These are phyloP conservation scores for Melieria omissa DNA, from an alignment of 2,888 invertebrate species.

Conservation along the genomic window DNA sequence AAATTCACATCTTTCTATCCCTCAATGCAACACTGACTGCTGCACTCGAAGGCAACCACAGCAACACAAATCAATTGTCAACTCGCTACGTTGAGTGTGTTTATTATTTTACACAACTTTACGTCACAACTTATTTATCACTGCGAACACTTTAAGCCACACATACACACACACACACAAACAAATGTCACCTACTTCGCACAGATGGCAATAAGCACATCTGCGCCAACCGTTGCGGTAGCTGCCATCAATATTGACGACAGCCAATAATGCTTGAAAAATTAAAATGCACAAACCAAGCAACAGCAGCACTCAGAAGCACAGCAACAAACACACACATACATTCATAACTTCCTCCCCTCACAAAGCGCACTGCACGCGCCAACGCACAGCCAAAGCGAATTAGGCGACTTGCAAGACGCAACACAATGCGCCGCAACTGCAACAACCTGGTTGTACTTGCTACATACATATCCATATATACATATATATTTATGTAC, in stretches of 20 bases:
- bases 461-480: not conserved
- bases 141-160: too few relatives aligned
- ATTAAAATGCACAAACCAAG: slow-evolving; percentile 3
- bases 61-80: too few relatives aligned
- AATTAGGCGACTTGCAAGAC: too few relatives aligned
- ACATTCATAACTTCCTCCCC: not conserved
- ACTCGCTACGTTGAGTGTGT: too few relatives aligned
- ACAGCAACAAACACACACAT: slow-evolving; percentile 1
- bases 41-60: too few relatives aligned
- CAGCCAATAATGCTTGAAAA: not conserved
- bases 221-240: not conserved
- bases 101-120: too few relatives aligned
- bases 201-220: not conserved
- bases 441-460: not conserved
- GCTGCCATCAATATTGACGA: not conserved
- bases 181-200: not conserved
- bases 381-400: too few relatives aligned
- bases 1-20: too few relatives aligned
- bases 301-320: not conserved
- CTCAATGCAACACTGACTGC: too few relatives aligned
- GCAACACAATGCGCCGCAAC: too few relatives aligned
- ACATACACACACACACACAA: not conserved
- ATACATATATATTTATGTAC: not conserved
- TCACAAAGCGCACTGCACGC: not conserved
- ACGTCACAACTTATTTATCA: too few relatives aligned